A percentile compares a stretch with the other conserved stretches of the same genome.
Evolutionary conservation across 2,888 invertebrate genomes (phyloP).

Genomic region (Candidula unifasciata): DNA sequence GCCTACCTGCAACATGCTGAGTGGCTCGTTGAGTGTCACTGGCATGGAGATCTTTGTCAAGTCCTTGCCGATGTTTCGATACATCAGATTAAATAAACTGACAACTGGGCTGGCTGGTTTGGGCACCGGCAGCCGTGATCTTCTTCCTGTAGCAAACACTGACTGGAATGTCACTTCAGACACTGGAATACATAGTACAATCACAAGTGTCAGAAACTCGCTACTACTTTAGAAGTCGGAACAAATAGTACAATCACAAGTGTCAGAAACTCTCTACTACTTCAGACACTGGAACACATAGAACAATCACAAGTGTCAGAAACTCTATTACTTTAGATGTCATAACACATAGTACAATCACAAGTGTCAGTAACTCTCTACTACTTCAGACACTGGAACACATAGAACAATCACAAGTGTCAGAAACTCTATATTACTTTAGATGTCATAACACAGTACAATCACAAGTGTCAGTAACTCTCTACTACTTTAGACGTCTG

Average conservation of each 20-base stretch:
- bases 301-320: too few species aligned
- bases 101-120: slow-evolving; percentile 85
- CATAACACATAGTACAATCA: neutral
- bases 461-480: too few species aligned
- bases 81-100: slow-evolving; percentile 81
- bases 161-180: slow-evolving; percentile 66
- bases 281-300: slow-evolving; percentile 63
- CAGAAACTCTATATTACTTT: too few species aligned
- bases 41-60: slow-evolving; percentile 91
- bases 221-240: too few species aligned
- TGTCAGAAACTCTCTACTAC: too few species aligned
- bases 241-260: too few species aligned
- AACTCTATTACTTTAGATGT: too few species aligned
- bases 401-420: too few species aligned
- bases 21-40: slow-evolving; percentile 89
- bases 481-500: too few species aligned
- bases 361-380: too few species aligned
- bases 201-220: too few species aligned
- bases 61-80: slow-evolving; percentile 92
- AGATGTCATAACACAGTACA: slow-evolving; percentile 60
- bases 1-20: slow-evolving; percentile 86
- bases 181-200: slow-evolving; percentile 52
- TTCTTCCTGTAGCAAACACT: slow-evolving; percentile 80
- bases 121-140: slow-evolving; percentile 85
- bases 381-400: too few species aligned